Conservation (phyloP, 2,888 invertebrate species). For the Macaria notata region DNA sequence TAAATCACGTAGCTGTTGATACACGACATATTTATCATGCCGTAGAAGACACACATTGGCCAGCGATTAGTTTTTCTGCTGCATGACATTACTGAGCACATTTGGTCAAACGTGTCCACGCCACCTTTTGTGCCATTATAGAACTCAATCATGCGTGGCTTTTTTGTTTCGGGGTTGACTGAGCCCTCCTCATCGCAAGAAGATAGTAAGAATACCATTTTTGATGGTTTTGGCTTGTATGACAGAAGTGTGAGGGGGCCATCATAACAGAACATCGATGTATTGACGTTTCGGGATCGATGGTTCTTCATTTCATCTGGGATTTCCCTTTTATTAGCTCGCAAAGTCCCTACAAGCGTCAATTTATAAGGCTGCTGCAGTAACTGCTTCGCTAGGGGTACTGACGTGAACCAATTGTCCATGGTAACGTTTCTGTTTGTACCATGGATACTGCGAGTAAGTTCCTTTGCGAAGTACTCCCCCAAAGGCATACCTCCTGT, state of each 20-base stretch:
- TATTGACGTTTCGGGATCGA: conserved; percentile 32
- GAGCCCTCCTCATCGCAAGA: conserved; percentile 6
- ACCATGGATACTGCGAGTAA: conserved; percentile 23
- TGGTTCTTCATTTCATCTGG: conserved; percentile 35
- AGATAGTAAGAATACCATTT: conserved; percentile 26
- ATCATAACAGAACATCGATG: conserved; percentile 41
- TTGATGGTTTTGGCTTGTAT: conserved; percentile 37
- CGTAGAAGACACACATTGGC: conserved; percentile 30
- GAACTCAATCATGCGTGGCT: conserved; percentile 26
- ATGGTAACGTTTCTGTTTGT: conserved; percentile 22
- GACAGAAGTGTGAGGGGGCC: conserved; percentile 41
- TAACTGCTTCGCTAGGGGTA: conserved; percentile 20
- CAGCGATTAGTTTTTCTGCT: conserved; percentile 29
- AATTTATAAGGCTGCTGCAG: conserved; percentile 41
- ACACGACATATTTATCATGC: conserved; percentile 27
- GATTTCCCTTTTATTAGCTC: conserved; percentile 40
- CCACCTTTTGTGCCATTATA: conserved; percentile 30
- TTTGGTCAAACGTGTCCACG: conserved; percentile 20
- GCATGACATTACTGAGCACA: conserved; percentile 28
- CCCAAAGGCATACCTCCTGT: conserved; percentile 37
- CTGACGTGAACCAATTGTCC: conserved; percentile 27
- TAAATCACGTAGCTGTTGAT: conserved; percentile 28
- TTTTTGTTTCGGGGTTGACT: conserved; percentile 8
- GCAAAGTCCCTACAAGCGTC: conserved; percentile 40
- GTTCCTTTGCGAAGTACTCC: conserved; percentile 31